phyloP scores from a whole-genome alignment of 1,140 invertebrate species.

The Listronotus bonariensis region DNA sequence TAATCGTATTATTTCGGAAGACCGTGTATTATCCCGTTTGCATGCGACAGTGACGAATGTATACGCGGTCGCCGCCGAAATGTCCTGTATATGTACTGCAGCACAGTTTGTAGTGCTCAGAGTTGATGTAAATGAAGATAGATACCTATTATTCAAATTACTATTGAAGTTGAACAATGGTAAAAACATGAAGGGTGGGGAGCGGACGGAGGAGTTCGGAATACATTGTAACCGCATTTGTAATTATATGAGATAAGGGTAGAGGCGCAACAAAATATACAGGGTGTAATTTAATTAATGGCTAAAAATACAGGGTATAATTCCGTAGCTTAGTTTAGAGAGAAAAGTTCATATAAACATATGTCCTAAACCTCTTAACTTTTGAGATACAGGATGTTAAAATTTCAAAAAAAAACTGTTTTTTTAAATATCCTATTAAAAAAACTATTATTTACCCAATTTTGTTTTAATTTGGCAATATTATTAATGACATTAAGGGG shows the following conservation, averaged over 20 bases:
- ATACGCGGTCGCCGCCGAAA: conserved; percentile 9
- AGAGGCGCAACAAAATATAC: not conserved
- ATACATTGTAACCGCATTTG: not conserved
- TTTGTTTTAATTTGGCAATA: too few relatives aligned
- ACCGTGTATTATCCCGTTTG: conserved; percentile 25
- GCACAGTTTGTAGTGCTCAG: conserved; percentile 18
- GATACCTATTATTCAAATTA: conserved; percentile 33
- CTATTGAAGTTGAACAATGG: conserved; percentile 23
- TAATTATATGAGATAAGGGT: not conserved
- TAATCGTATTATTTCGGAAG: conserved; percentile 31
- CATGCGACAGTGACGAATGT: conserved; percentile 27
- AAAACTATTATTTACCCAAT: too few relatives aligned
- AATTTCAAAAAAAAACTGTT: too few relatives aligned
- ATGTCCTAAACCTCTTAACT: too few relatives aligned
- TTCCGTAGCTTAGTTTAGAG: too few relatives aligned
- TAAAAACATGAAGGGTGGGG: conserved; percentile 8
- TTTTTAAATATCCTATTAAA: too few relatives aligned
- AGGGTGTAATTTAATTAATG: not conserved
- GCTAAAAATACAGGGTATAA: too few relatives aligned
- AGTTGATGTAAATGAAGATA: conserved; percentile 31
- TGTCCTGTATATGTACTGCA: conserved; percentile 14
- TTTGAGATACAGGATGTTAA: too few relatives aligned
- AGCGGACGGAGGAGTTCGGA: not conserved
- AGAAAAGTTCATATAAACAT: too few relatives aligned
- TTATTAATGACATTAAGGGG: too few relatives aligned